A percentile compares a stretch with the other conserved stretches of the same genome.
phyloP scores from a whole-genome alignment of 2,888 invertebrate species.

The Ditylenchus weischeri region DNA sequence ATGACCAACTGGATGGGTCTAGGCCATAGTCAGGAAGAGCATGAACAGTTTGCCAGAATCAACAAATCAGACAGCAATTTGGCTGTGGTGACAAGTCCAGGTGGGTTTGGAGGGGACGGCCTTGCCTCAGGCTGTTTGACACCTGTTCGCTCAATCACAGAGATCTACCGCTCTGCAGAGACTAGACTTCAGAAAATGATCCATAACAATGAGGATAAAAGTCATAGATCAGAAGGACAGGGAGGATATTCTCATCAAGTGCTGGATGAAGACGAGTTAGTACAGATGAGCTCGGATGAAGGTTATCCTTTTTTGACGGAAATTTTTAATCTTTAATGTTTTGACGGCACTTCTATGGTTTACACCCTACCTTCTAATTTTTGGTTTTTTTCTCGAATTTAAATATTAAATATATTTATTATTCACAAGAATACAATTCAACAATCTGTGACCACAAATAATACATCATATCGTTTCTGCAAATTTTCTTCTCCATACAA shows the following conservation, averaged over 20 bases:
- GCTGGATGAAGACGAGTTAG: constrained; percentile 3
- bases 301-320: constrained; percentile 8
- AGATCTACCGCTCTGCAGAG: constrained; percentile 54
- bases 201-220: constrained; percentile 22
- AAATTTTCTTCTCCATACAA: too few relatives aligned
- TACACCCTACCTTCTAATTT: too few relatives aligned
- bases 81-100: constrained; percentile 7
- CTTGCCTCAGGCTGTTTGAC: constrained; percentile 12
- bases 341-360: too few relatives aligned
- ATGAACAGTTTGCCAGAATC: constrained; percentile 3
- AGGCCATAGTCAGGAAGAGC: neutral
- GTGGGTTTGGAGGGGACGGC: neutral
- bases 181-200: constrained; percentile 41
- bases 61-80: neutral
- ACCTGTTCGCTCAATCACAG: constrained; percentile 47
- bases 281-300: constrained; percentile 12
- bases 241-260: neutral
- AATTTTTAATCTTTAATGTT: constrained; percentile 1
- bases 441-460: too few relatives aligned
- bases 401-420: too few relatives aligned
- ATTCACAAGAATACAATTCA: too few relatives aligned
- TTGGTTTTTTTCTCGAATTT: too few relatives aligned
- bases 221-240: constrained; percentile 18
- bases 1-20: constrained; percentile 9
- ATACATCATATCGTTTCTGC: too few relatives aligned